Base-by-base conservation (phyloP, 2,113 vertebrate genomes). In the Rafetus swinhoei region DNA sequence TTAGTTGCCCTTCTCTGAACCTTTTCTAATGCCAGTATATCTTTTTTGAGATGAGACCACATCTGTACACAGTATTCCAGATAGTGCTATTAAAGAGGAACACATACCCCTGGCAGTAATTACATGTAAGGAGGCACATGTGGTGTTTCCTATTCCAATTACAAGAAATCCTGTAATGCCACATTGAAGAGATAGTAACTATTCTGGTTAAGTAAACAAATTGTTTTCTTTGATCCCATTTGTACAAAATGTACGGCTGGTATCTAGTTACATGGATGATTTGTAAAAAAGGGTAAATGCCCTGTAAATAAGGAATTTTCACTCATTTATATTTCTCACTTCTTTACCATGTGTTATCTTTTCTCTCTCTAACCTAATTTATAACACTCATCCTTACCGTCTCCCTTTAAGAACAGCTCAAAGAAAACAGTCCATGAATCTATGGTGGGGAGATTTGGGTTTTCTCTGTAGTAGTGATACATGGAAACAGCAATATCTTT, bases 401-500 rank as follows among this genome's bases (percentile, higher is more conserved):
- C 90, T 92, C 96, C 94, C 39, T 93, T 94, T 86, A 98, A 86
- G 91, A 98, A 98, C 29, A 98, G 92, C 11, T 98, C 97, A 21
- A 98, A 85, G 95, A 98, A 98, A 10, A 81, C 55, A 60, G 95
- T 35, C 98, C 98, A 98, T 13, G 86, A 95, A 21, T 98, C 98
- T 19, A 96, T 3, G 18, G 88, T 94, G 19, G 98, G 98, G 35
- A 98, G 98, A 39, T 97, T 96, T 22, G 98, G 98, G 82, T 98
- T 98, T 1, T 98, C 97, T 94, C 84, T 97, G 94, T 98, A 98
- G 95, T 98, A 98, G 95, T 98, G 97, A 57, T 94, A 98, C 91
- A 98, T 96, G 29, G 98, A 98, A 83, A 98, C 98, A 1, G 98
- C 98, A 0, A 89, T 98, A 57, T 98, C 98, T 94, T 98, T 98